Conservation (phyloP, 2,888 invertebrate species). For the Aromia moschata region DNA sequence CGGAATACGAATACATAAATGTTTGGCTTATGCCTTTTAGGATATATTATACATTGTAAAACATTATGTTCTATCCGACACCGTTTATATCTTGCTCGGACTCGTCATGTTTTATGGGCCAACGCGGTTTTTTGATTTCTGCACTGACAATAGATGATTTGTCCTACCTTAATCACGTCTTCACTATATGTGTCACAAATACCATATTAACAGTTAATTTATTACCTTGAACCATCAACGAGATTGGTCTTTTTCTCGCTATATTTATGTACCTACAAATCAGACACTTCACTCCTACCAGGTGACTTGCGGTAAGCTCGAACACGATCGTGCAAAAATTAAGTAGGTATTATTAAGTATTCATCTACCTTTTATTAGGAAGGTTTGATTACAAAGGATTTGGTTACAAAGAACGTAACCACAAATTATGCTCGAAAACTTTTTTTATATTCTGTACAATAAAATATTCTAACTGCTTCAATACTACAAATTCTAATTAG, state of each 20-base stretch:
- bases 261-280: slow-evolving; percentile 25
- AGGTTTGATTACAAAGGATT: too few relatives aligned
- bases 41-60: slow-evolving; percentile 57
- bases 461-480: too few relatives aligned
- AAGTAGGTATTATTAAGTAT: too few relatives aligned
- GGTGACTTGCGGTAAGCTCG: too few relatives aligned
- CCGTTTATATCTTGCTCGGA: slow-evolving; percentile 45
- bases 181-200: slow-evolving; percentile 20
- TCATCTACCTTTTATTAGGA: too few relatives aligned
- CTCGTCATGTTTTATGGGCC: slow-evolving; percentile 29
- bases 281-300: slow-evolving; percentile 9
- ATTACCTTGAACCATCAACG: slow-evolving; percentile 23
- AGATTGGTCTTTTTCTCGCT: slow-evolving; percentile 21
- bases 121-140: slow-evolving; percentile 30
- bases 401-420: too few relatives aligned
- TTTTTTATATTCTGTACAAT: too few relatives aligned
- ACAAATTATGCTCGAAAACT: too few relatives aligned
- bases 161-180: slow-evolving; percentile 25
- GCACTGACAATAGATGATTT: slow-evolving; percentile 28
- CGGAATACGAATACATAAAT: slow-evolving; percentile 52
- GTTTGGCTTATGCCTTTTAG: slow-evolving; percentile 52
- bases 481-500: too few relatives aligned
- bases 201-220: slow-evolving; percentile 28
- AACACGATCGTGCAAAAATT: too few relatives aligned
- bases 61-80: slow-evolving; percentile 50